Base-by-base conservation (phyloP, 2,888 invertebrate genomes). In the Heliconius cydno region DNA sequence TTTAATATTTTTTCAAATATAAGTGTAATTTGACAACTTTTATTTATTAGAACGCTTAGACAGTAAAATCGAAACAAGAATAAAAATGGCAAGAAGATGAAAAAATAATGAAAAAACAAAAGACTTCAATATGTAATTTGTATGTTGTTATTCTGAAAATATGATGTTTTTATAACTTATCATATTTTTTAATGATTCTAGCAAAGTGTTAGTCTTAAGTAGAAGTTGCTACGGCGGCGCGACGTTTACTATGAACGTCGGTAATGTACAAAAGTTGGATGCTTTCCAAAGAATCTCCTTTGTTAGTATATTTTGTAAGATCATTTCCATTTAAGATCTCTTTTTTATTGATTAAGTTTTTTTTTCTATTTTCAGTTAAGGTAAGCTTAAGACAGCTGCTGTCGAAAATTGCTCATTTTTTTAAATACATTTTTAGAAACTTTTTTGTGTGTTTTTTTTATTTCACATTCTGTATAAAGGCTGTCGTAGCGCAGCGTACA, bases 281-380 rank as follows among this genome's bases (percentile, higher is more conserved):
- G 94, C 94, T 95, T 95, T 95, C 94, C 94, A 93, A 93, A 89
- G 94, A 93, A 94, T 95, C 94, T 95, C 94, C 87, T 86, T 85
- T 82, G 85, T 90, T 87, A 86, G 86, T 87, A 85, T 85, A 87
- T 81, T 85, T 85, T 83, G 28, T 87, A 88, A 88, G 86, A 84
- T 86, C 85, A 85, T 89, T 94, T 90, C 93, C 92, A 89, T 87
- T 85, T 90, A 89, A 92, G 94, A 94, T 94, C 94, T 94, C 94
- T 87, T 85, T 75, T 89, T 90, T 89, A 63, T 90, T 91, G 88
- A 88, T 86, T 86, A 81, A 82, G 80, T 60, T 81, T 83, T 83
- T 85, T 34, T 84, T 84, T 74, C 83, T 76, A 79, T 82, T 81
- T 70, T 83, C 83, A 38, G 67, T 25, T 66, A 30, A 66, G 15